Evolutionary conservation across 1,140 invertebrate genomes (phyloP), one percentile per base, ranked within the genome.

Genomic region (Scaptomyza graminum): DNA sequence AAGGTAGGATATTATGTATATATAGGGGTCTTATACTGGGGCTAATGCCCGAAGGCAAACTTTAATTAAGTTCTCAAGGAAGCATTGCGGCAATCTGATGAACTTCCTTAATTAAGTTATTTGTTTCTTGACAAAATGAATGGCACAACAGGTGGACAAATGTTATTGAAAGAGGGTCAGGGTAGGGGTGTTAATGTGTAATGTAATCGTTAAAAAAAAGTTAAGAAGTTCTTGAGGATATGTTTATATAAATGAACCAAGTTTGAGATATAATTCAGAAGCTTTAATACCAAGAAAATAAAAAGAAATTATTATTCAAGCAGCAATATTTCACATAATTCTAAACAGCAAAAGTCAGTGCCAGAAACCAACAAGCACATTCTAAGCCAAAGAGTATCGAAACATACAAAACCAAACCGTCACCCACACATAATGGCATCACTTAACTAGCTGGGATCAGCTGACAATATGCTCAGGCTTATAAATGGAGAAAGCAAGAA

Each of bases 381-480:
- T 11, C n/a, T 31, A 39, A 43, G 39, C 56, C 61, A 39, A 16
- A 37, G 50, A 39, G 59, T 62, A 39, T 44, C 18, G 13, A 34
- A 37, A 41, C n/a, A 28, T 16, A 37, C 16, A 41, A 54, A 22
- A 22, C 4, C n/a, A n/a, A 22, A 22, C 18, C 1, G 2, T 22
- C 34, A 28, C 16, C 28, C 11, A 11, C 15, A 50, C 47, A 16
- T n/a, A n/a, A 1, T 5, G 11, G 13, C 34, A 47, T 28, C 18
- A 16, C 34, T 51, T n/a, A 13, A 25, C 46, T 34, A 55, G 55
- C 69, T 75, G 34, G 70, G 49, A 76, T 76, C 74, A 74, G 59
- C 59, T 73, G 70, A 54, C 59, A 73, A 81, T 79, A 76, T 73
- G 77, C 54, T 66, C 16, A 15, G 52, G 43, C 56, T 74, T 47